Evolutionary conservation across 2,888 invertebrate genomes (phyloP).

Genomic region (Sericinus montela): DNA sequence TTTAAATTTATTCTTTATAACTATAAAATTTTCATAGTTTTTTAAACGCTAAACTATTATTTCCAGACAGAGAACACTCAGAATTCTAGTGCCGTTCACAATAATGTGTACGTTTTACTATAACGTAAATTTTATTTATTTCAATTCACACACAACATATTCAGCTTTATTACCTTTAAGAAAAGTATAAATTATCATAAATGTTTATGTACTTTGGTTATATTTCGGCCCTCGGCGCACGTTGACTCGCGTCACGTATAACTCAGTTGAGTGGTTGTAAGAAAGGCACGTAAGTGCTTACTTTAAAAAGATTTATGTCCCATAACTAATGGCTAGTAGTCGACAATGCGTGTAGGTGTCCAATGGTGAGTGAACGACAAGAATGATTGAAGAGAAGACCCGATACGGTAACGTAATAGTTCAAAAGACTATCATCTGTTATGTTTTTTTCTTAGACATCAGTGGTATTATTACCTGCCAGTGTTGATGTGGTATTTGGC

Average conservation of each 20-base stretch:
- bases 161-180: not conserved
- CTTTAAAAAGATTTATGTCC: slow-evolving; percentile 16
- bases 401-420: not conserved
- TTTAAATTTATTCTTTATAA: too few species aligned
- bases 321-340: slow-evolving; percentile 6
- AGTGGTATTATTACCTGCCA: too few species aligned
- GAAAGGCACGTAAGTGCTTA: slow-evolving; percentile 12
- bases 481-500: too few species aligned
- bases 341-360: slow-evolving; percentile 6
- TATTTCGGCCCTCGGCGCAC: not conserved
- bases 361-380: not conserved
- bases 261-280: slow-evolving; percentile 2
- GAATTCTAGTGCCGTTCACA: too few species aligned
- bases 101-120: too few species aligned
- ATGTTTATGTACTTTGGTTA: not conserved
- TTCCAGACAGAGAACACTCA: too few species aligned
- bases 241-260: not conserved
- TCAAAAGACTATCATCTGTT: not conserved
- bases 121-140: too few species aligned
- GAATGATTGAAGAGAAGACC: not conserved
- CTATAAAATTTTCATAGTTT: too few species aligned
- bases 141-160: not conserved
- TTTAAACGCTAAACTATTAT: not conserved
- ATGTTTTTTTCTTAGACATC: too few species aligned
- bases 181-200: not conserved